A percentile compares a stretch with the other conserved stretches of the same genome.
Evolutionary conservation across 2,888 invertebrate species (phyloP).

Genomic region (Rhyacophila evoluta): DNA sequence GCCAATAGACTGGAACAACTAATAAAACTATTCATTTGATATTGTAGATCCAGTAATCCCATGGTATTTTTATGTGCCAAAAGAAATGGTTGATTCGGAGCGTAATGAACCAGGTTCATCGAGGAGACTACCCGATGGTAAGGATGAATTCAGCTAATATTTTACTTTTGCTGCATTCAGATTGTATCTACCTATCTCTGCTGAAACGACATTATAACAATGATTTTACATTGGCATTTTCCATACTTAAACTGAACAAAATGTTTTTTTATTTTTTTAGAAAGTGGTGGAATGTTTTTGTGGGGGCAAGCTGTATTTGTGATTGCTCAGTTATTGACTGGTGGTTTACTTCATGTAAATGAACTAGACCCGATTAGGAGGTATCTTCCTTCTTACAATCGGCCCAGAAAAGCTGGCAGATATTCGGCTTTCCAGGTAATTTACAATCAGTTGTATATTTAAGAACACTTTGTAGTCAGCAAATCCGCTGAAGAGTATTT

Average conservation of each 20-base stretch:
- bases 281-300: constrained; percentile 78
- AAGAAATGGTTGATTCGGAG: constrained; percentile 80
- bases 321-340: constrained; percentile 91
- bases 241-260: too few relatives aligned
- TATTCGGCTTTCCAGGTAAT: constrained; percentile 97
- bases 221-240: too few relatives aligned
- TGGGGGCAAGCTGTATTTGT: constrained; percentile 98
- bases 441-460: too few relatives aligned
- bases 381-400: constrained; percentile 94
- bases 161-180: background rate
- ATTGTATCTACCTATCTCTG: too few relatives aligned
- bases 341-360: constrained; percentile 89
- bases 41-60: constrained; percentile 91
- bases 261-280: too few relatives aligned
- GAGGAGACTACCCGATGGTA: constrained; percentile 73
- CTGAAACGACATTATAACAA: too few relatives aligned
- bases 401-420: constrained; percentile 90
- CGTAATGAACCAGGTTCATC: constrained; percentile 77
- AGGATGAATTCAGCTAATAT: constrained; percentile 58
- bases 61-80: constrained; percentile 91
- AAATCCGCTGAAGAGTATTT: too few relatives aligned
- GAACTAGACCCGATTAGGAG: constrained; percentile 96
- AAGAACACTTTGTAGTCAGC: too few relatives aligned
- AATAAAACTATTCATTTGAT: too few relatives aligned
- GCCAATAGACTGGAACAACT: too few relatives aligned